These are phyloP conservation scores for Lordiphosa andalusiaca DNA, from an alignment of 2,888 invertebrate species.

Conservation along the genomic window DNA sequence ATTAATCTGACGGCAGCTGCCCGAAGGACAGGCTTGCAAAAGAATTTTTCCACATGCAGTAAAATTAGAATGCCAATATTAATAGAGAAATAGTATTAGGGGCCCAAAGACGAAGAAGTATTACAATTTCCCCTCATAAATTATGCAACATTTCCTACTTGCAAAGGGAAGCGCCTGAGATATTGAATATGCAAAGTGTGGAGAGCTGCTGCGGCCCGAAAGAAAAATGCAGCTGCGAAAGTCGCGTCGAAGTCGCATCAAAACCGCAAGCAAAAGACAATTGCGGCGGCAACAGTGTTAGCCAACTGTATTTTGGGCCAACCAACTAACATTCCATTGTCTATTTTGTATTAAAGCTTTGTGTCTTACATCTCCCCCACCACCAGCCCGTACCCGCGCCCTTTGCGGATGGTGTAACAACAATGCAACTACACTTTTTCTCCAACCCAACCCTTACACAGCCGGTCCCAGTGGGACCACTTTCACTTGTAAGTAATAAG, in stretches of 20 bases:
- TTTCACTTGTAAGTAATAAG: too few relatives aligned
- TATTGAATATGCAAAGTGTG: not conserved
- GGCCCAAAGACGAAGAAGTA: slow-evolving; percentile 36
- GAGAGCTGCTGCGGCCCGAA: slow-evolving; percentile 17
- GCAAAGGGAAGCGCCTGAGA: slow-evolving; percentile 30
- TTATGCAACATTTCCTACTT: slow-evolving; percentile 71
- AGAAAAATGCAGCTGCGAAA: slow-evolving; percentile 28
- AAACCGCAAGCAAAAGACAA: slow-evolving; percentile 40
- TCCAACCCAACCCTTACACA: not conserved
- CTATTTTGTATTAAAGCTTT: slow-evolving; percentile 58
- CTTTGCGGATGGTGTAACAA: slow-evolving; percentile 22
- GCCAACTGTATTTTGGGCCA: slow-evolving; percentile 67
- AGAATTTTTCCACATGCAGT: slow-evolving; percentile 1
- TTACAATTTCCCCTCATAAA: slow-evolving; percentile 69
- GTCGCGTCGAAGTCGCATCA: slow-evolving; percentile 31
- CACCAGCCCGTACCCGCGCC: slow-evolving; percentile 9
- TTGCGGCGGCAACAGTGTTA: slow-evolving; percentile 44
- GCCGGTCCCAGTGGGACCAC: too few relatives aligned
- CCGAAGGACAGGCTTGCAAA: slow-evolving; percentile 44
- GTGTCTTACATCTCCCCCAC: slow-evolving; percentile 30
- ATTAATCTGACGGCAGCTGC: slow-evolving; percentile 44
- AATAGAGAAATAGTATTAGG: slow-evolving; percentile 1
- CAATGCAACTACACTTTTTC: slow-evolving; percentile 20
- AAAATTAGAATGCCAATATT: slow-evolving; percentile 5
- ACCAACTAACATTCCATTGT: slow-evolving; percentile 60